Evolutionary conservation across 2,113 vertebrate species (phyloP), one percentile per base, ranked within the genome.

Genomic region (Ictalurus punctatus): DNA sequence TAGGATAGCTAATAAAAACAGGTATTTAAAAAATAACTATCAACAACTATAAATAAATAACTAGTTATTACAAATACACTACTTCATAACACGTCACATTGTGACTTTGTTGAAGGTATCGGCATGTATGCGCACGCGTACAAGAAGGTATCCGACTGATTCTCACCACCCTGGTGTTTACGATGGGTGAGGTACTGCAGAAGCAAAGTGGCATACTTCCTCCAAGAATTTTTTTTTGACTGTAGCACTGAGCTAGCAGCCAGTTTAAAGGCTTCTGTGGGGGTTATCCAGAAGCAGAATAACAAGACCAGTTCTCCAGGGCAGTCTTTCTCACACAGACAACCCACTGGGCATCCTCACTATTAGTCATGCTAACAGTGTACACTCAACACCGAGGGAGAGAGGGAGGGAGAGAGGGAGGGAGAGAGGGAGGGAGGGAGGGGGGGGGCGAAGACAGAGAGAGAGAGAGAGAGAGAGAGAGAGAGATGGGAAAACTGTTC

Each of bases 381-480:
- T 71, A 59, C 17, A 37, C 27, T 85, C 34, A 54, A 54, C 76
- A 79, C 44, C n/a, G 17, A 81, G 10, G 90, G 85, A 78, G 86
- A 87, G 83, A 87, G 91, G 17, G 14, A 65, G 85, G 91, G 91
- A 92, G 91, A 88, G 76, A 88, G 84, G 63, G 84, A 27, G 19
- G 83, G 23, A 65, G 86, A 90, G 88, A 79, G 63, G 4, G 27
- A 78, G 48, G 8, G 9, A 48, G 48, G 8, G 48, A 9, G 7
- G 84, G 90, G 14, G 91, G 92, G 91, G 89, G 79, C 89, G 88
- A 92, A 90, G 91, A 34, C 34, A 34, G 84, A 91, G 89, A 92
- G 86, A 91, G 90, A 82, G 63, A 82, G 86, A 12, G 19, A 90
- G 79, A 90, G 88, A 92, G 91, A 91, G 83, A 87, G 87, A 73